Percentiles rank a stretch among this genome's conserved stretches.
phyloP scores from a whole-genome alignment of 2,888 invertebrate genomes.

The Halocaridina rubra region DNA sequence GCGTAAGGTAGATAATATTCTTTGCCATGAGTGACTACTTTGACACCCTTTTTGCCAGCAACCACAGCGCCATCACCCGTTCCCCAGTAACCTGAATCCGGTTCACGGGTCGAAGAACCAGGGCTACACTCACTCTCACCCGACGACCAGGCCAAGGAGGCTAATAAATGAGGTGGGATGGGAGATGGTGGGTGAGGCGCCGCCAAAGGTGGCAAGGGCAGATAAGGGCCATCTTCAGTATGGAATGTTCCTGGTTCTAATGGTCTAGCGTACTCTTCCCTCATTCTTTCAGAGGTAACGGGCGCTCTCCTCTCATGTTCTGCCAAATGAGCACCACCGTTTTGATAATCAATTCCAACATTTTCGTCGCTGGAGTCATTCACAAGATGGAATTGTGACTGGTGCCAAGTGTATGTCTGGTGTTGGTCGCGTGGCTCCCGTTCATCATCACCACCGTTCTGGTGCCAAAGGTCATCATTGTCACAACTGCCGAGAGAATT shows the following conservation, averaged over 20 bases:
- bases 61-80: neutral
- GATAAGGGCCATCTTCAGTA: too few relatives aligned
- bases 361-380: too few relatives aligned
- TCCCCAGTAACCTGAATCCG: constrained; percentile 55
- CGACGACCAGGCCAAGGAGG: constrained; percentile 44
- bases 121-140: constrained; percentile 25
- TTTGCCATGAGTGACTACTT: constrained; percentile 39
- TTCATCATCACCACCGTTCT: neutral
- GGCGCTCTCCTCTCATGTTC: too few relatives aligned
- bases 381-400: neutral
- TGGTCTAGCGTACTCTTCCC: too few relatives aligned
- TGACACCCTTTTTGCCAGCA: constrained; percentile 24
- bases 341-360: too few relatives aligned
- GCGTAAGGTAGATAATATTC: constrained; percentile 49
- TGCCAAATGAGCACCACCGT: too few relatives aligned
- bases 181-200: constrained; percentile 12
- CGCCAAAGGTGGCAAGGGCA: constrained; percentile 3
- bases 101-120: constrained; percentile 17
- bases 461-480: neutral
- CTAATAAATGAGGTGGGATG: neutral
- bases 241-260: too few relatives aligned
- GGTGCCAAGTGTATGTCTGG: constrained; percentile 1
- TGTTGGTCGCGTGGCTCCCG: neutral
- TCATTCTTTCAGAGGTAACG: too few relatives aligned
- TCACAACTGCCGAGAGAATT: neutral